Conservation (phyloP, 1,140 invertebrate genomes). For the Zophobas morio region DNA sequence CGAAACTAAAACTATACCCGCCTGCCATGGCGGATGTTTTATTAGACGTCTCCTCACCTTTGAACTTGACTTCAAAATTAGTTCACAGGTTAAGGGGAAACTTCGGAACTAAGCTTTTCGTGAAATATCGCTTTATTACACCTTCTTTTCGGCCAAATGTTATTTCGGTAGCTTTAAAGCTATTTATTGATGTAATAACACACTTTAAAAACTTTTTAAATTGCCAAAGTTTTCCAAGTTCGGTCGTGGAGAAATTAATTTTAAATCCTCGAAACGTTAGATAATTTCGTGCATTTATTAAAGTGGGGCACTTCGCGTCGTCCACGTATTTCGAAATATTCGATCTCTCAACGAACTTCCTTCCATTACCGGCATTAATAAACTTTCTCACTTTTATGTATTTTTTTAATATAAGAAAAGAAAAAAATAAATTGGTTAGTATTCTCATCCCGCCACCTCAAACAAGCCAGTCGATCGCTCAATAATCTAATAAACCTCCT, state of each 20-base stretch:
- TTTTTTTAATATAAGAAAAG: no score
- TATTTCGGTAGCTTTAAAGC: slow-evolving; percentile 11
- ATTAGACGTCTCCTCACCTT: slow-evolving; percentile 3
- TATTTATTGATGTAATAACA: slow-evolving; percentile 17
- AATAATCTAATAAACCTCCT: background rate
- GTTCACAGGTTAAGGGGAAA: slow-evolving; percentile 9
- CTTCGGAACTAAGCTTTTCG: background rate
- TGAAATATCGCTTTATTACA: slow-evolving; percentile 11
- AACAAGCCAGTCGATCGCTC: background rate
- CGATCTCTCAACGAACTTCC: no score
- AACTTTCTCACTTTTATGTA: no score
- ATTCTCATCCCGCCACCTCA: no score
- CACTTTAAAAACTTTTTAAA: slow-evolving; percentile 9
- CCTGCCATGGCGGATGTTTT: slow-evolving; percentile 1
- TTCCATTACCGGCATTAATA: no score
- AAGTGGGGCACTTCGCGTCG: background rate
- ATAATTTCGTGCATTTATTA: background rate
- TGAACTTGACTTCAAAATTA: slow-evolving; percentile 17
- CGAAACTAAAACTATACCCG: no score
- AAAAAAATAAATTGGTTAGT: no score
- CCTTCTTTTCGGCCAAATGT: background rate
- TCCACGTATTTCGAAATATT: background rate
- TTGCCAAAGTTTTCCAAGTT: background rate
- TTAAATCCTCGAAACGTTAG: background rate
- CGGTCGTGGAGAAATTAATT: slow-evolving; percentile 2